Evolutionary conservation across 2,113 vertebrate species (phyloP).

Genomic region (Perccottus glenii): DNA sequence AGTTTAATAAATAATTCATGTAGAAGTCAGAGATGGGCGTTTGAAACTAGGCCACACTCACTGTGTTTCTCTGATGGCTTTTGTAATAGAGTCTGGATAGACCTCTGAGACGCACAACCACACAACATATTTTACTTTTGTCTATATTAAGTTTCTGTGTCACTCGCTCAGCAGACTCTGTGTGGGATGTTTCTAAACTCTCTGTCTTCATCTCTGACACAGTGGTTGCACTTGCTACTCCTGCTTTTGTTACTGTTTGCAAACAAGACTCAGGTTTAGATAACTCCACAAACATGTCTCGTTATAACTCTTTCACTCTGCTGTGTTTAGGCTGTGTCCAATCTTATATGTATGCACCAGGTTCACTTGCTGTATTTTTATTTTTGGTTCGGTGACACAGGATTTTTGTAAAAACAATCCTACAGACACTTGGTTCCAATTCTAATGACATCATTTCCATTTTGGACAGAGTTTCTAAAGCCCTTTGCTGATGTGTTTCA

Average conservation of each 20-base stretch:
- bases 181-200: constrained; percentile 18
- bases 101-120: constrained; percentile 52
- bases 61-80: constrained; percentile 63
- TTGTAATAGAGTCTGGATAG: constrained; percentile 56
- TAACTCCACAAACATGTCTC: constrained; percentile 4
- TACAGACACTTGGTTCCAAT: too few species aligned
- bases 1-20: constrained; percentile 74
- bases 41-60: constrained; percentile 70
- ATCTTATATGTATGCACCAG: not conserved
- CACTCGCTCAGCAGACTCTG: not conserved
- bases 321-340: not conserved
- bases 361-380: not conserved
- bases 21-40: constrained; percentile 46
- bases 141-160: constrained; percentile 52
- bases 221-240: constrained; percentile 7
- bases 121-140: constrained; percentile 33
- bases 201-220: constrained; percentile 9
- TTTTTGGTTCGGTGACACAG: not conserved
- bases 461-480: not conserved
- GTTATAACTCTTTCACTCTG: constrained; percentile 5
- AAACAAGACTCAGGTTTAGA: constrained; percentile 9
- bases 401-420: not conserved
- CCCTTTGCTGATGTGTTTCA: constrained; percentile 52
- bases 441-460: too few species aligned
- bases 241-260: constrained; percentile 11